Percentiles rank a stretch among this genome's conserved stretches.
Evolutionary conservation across 2,113 vertebrate genomes (phyloP).

Genomic region (Promerops cafer): DNA sequence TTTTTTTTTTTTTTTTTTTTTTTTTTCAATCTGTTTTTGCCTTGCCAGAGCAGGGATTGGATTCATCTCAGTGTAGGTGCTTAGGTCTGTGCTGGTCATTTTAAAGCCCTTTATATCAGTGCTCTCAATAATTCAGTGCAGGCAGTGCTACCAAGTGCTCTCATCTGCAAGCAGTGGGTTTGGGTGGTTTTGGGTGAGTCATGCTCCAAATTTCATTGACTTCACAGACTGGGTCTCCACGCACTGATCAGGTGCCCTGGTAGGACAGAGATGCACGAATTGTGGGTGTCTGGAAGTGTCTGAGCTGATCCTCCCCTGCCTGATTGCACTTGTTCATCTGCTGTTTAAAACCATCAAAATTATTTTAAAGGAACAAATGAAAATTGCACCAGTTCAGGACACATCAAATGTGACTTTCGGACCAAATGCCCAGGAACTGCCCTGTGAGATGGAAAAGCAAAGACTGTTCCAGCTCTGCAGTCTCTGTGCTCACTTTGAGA

Average conservation of each 20-base stretch:
- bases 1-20: not conserved
- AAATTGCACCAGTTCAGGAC: not conserved
- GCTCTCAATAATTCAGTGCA: not conserved
- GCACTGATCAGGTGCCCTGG: not conserved
- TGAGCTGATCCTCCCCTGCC: not conserved
- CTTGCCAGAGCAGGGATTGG: not conserved
- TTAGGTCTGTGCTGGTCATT: not conserved
- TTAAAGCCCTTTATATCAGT: not conserved
- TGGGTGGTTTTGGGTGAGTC: not conserved
- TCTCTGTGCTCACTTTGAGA: not conserved
- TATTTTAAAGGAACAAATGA: not conserved
- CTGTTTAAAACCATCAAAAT: not conserved
- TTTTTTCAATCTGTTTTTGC: not conserved
- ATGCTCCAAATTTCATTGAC: not conserved
- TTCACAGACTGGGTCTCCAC: not conserved
- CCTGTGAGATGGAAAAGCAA: not conserved
- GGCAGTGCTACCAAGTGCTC: not conserved
- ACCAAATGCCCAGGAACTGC: not conserved
- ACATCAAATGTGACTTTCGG: not conserved
- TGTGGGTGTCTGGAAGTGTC: not conserved
- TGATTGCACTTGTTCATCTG: not conserved
- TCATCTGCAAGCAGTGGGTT: not conserved
- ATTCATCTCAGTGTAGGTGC: not conserved
- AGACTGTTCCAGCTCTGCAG: not conserved
- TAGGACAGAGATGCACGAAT: fast-evolving